phyloP scores from a whole-genome alignment of 2,113 vertebrate species.

The Aix galericulata region DNA sequence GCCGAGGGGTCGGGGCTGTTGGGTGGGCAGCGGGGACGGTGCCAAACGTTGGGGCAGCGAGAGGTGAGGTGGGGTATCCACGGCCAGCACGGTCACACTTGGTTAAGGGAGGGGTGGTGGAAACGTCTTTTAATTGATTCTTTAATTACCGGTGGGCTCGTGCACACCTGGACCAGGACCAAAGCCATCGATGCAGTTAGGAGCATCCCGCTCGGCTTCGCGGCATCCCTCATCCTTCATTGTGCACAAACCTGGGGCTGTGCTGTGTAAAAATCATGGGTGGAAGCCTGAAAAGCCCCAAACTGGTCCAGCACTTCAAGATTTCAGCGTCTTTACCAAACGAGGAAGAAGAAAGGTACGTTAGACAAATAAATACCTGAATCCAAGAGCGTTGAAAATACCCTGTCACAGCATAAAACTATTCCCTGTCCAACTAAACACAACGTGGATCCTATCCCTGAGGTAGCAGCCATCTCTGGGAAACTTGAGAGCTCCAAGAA shows the following conservation, averaged over 20 bases:
- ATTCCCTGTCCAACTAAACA: conserved; percentile 56
- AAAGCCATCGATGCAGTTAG: neutral
- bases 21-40: neutral
- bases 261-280: neutral
- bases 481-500: neutral
- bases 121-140: neutral
- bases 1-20: neutral
- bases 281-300: conserved; percentile 19
- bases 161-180: neutral
- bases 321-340: conserved; percentile 1
- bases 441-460: conserved; percentile 76
- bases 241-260: too few species aligned
- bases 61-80: neutral
- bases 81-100: neutral
- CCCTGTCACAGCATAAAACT: conserved; percentile 53
- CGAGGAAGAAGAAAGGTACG: neutral
- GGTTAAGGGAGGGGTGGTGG: neutral
- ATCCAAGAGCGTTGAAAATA: conserved; percentile 32
- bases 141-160: neutral
- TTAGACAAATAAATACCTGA: conserved; percentile 53
- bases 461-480: conserved; percentile 69
- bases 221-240: neutral
- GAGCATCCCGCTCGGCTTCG: fast-evolving
- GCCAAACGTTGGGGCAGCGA: neutral
- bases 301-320: conserved; percentile 33